Evolutionary conservation across 1,140 invertebrate genomes (phyloP).

Genomic region (Sitobion miscanthi): DNA sequence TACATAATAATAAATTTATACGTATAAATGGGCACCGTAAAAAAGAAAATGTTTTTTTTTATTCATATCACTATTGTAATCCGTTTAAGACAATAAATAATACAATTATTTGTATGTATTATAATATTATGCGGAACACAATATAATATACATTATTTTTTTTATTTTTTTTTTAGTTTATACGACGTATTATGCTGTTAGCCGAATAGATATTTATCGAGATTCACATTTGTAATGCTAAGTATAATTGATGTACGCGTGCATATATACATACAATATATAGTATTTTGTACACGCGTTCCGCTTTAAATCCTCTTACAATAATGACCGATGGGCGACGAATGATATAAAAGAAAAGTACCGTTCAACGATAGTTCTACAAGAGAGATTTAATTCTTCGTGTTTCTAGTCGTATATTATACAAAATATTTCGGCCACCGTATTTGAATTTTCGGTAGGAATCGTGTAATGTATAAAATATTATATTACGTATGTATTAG

Average conservation of each 20-base stretch:
- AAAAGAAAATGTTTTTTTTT: neutral
- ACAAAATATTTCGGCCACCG: neutral
- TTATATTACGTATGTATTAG: neutral
- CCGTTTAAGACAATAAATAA: neutral
- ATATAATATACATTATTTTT: neutral
- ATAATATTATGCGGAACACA: neutral
- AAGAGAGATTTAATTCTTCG: neutral
- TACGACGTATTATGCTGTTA: neutral
- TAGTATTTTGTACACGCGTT: neutral
- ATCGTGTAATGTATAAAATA: neutral
- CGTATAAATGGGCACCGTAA: neutral
- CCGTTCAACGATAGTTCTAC: neutral
- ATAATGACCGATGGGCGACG: neutral
- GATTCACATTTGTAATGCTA: neutral
- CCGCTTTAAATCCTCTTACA: constrained; percentile 18
- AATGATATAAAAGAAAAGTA: constrained; percentile 2
- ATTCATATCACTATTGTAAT: neutral
- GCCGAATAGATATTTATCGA: neutral
- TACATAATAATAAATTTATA: neutral
- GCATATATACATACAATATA: neutral
- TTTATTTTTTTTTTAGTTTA: neutral
- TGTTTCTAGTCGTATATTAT: neutral
- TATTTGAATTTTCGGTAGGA: neutral
- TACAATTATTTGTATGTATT: neutral
- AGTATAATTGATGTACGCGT: neutral